phyloP scores from a whole-genome alignment of 2,888 invertebrate species.

The Zaprionus lineosus region DNA sequence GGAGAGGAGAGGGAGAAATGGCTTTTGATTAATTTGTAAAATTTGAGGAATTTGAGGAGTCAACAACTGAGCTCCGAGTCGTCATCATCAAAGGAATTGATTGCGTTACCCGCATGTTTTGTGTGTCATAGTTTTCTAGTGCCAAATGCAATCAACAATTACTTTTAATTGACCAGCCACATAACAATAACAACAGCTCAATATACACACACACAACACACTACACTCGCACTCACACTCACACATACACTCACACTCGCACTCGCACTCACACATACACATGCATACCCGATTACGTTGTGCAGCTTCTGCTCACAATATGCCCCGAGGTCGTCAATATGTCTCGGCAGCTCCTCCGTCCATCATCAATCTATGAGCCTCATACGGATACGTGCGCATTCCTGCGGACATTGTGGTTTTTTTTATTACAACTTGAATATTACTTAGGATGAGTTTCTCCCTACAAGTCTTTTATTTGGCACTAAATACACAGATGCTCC shows the following conservation, averaged over 20 bases:
- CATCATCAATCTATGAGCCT: too few species aligned
- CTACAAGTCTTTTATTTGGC: too few species aligned
- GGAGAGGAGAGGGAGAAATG: too few species aligned
- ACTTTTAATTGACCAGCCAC: slow-evolving; percentile 62
- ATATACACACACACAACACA: neutral
- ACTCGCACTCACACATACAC: too few species aligned
- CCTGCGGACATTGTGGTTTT: too few species aligned
- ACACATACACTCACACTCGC: too few species aligned
- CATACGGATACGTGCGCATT: too few species aligned
- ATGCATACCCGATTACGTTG: too few species aligned
- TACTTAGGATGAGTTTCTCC: too few species aligned
- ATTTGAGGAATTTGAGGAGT: slow-evolving; percentile 7
- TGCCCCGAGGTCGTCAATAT: slow-evolving; percentile 32
- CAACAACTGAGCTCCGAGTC: slow-evolving; percentile 24
- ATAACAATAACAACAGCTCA: slow-evolving; percentile 19
- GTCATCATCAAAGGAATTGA: slow-evolving; percentile 62
- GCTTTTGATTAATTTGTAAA: slow-evolving; percentile 49
- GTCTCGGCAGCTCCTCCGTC: slow-evolving; percentile 64
- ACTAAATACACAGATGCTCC: too few species aligned
- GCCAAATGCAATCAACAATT: slow-evolving; percentile 75
- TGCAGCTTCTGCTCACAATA: slow-evolving; percentile 27
- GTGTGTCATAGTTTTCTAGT: slow-evolving; percentile 35
- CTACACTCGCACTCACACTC: too few species aligned
- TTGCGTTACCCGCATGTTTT: slow-evolving; percentile 61
- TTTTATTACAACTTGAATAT: too few species aligned